phyloP scores from a whole-genome alignment of 2,888 invertebrate species.

The Diarsia rubi region DNA sequence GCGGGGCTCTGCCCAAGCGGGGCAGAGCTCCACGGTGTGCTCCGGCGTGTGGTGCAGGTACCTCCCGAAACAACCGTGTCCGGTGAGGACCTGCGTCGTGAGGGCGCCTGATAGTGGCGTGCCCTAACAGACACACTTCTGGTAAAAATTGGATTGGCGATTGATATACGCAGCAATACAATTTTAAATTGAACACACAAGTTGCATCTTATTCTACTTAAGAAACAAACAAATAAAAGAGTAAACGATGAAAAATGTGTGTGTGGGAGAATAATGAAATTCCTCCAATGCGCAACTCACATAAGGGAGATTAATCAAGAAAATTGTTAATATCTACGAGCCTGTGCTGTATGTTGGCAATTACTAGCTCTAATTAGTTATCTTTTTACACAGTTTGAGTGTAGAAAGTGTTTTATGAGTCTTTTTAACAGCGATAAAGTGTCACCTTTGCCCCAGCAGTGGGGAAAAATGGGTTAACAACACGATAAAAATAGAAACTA shows the following conservation, averaged over 20 bases:
- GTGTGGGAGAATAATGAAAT: constrained; percentile 61
- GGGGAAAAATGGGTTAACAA: not conserved
- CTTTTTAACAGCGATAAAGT: not conserved
- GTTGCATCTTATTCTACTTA: not conserved
- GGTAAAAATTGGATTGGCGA: not conserved
- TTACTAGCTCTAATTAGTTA: constrained; percentile 51
- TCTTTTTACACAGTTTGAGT: constrained; percentile 43
- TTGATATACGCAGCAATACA: not conserved
- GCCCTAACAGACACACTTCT: constrained; percentile 2
- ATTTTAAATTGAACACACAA: constrained; percentile 10
- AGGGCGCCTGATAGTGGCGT: too few species aligned
- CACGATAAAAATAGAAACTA: not conserved
- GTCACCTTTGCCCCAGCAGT: not conserved
- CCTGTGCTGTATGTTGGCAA: constrained; percentile 50
- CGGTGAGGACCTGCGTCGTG: too few species aligned
- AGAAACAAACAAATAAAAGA: constrained; percentile 1
- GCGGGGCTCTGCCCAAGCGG: too few species aligned
- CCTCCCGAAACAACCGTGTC: too few species aligned
- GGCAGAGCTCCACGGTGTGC: too few species aligned
- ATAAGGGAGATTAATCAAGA: constrained; percentile 69
- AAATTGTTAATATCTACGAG: constrained; percentile 66
- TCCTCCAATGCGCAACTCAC: constrained; percentile 59
- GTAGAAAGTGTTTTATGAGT: constrained; percentile 18
- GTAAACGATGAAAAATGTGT: constrained; percentile 29
- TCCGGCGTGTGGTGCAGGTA: too few species aligned